These are phyloP conservation scores for Brachypteracias leptosomus DNA, from an alignment of 2,113 vertebrate species.

Conservation along the genomic window DNA sequence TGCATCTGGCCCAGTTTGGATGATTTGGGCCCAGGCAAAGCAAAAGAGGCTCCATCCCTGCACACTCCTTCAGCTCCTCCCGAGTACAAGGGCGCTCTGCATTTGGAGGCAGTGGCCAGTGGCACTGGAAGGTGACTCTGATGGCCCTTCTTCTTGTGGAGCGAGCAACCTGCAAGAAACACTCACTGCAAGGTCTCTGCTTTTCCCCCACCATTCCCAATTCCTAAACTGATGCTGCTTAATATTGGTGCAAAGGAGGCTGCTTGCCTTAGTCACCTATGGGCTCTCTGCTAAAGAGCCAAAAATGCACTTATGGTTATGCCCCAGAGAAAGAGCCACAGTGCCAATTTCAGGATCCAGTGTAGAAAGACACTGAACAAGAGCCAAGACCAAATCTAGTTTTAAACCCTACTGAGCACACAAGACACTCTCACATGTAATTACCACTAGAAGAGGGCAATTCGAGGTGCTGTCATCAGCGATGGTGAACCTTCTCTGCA, in stretches of 20 bases:
- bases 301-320: background rate
- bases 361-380: background rate
- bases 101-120: background rate
- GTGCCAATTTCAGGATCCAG: background rate
- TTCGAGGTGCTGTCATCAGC: background rate
- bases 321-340: background rate
- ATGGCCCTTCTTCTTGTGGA: background rate
- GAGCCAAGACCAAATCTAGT: background rate
- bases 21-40: background rate
- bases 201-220: background rate
- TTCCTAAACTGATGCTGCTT: background rate
- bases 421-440: background rate
- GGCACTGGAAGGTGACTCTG: background rate
- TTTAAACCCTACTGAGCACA: background rate
- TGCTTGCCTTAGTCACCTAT: background rate
- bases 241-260: background rate
- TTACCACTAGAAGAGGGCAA: background rate
- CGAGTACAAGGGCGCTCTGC: background rate
- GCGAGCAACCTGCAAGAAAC: background rate
- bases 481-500: background rate
- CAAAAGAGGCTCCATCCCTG: background rate
- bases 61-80: background rate
- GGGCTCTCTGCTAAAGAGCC: background rate
- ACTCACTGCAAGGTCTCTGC: background rate
- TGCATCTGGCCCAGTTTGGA: background rate